Conservation (phyloP, 2,113 vertebrate genomes). For the Capra hircus region DNA sequence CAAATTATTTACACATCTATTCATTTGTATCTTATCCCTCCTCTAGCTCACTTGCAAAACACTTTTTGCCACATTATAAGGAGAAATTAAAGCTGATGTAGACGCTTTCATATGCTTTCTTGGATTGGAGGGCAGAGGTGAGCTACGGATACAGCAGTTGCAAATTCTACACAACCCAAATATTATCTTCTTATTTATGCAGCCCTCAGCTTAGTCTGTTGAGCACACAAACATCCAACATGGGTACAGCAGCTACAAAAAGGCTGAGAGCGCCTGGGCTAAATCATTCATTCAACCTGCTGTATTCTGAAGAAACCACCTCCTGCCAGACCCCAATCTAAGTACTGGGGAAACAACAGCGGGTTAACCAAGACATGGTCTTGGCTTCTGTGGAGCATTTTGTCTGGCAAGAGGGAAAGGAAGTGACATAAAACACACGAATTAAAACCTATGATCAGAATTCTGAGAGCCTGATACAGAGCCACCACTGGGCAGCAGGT, state of each 20-base stretch:
- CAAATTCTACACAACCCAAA: not conserved
- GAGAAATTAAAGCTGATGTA: not conserved
- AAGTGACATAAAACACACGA: conserved; percentile 15
- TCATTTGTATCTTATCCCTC: not conserved
- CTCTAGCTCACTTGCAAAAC: not conserved
- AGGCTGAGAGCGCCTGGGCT: not conserved
- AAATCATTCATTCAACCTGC: not conserved
- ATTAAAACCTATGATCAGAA: conserved; percentile 15
- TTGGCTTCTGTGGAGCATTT: not conserved
- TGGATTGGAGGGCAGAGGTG: not conserved
- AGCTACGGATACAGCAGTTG: not conserved
- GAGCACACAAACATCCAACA: not conserved
- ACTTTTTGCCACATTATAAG: not conserved
- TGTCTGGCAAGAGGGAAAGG: not conserved
- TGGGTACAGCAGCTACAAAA: not conserved
- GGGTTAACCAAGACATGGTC: not conserved
- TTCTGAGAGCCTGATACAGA: conserved; percentile 9
- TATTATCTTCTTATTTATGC: not conserved
- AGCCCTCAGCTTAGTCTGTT: not conserved
- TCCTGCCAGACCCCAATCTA: not conserved
- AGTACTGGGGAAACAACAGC: not conserved
- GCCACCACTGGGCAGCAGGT: not conserved
- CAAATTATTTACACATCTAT: not conserved
- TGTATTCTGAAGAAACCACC: not conserved
- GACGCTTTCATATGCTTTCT: not conserved